These are phyloP conservation scores for Drosophila seguyi DNA, from an alignment of 1,140 invertebrate species.

Conservation along the genomic window DNA sequence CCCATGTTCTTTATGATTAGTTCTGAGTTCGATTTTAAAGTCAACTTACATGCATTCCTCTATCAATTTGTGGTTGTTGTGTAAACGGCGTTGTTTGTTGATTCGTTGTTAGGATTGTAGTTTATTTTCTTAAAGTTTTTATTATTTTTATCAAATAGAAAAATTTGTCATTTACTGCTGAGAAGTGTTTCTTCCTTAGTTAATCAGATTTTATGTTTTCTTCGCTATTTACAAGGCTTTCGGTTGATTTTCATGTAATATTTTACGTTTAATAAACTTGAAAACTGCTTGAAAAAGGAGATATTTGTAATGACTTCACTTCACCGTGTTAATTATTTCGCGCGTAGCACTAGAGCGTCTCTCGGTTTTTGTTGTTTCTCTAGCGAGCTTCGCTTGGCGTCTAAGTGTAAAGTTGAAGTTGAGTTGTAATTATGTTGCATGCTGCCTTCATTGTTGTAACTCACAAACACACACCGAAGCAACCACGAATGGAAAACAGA, in stretches of 20 bases:
- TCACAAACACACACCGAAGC: constrained; percentile 7
- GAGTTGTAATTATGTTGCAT: constrained; percentile 73
- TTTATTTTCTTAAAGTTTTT: constrained; percentile 25
- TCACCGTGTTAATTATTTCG: constrained; percentile 10
- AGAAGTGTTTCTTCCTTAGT: constrained; percentile 15
- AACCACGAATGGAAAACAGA: neutral
- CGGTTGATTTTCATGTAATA: constrained; percentile 14
- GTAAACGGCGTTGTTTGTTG: constrained; percentile 77
- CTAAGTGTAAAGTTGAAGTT: constrained; percentile 60
- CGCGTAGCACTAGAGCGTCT: constrained; percentile 6
- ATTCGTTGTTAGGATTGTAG: constrained; percentile 69
- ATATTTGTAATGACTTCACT: constrained; percentile 2
- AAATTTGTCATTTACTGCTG: constrained; percentile 32
- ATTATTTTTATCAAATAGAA: constrained; percentile 31
- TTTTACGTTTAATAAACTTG: constrained; percentile 31
- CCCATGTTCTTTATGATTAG: neutral
- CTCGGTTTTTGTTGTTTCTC: constrained; percentile 47
- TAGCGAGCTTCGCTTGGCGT: constrained; percentile 59
- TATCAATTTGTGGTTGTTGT: constrained; percentile 39
- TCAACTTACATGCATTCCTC: constrained; percentile 60
- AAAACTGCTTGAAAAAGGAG: constrained; percentile 25
- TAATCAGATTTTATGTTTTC: constrained; percentile 8
- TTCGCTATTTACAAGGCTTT: constrained; percentile 58
- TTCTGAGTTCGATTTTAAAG: too few relatives aligned
- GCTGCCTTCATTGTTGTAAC: constrained; percentile 49